These are phyloP conservation scores for Naja naja DNA, from an alignment of 2,113 vertebrate species.

Conservation along the genomic window DNA sequence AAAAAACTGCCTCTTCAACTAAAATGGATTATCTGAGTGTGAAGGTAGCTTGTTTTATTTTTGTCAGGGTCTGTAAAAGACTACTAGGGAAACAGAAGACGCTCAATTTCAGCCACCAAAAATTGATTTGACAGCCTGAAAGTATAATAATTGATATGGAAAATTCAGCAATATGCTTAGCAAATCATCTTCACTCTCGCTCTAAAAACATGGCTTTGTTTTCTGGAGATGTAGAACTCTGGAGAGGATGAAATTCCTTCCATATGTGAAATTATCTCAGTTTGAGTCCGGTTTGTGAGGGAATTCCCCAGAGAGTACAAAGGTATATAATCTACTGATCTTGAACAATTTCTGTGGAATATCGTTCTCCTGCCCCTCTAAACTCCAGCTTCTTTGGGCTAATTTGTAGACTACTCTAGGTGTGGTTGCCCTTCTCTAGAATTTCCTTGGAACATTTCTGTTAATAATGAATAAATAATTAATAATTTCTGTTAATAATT, in stretches of 20 bases:
- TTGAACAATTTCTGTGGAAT: not conserved
- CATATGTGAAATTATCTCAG: not conserved
- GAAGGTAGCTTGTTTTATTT: conserved; percentile 11
- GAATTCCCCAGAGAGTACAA: not conserved
- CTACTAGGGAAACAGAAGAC: conserved; percentile 79
- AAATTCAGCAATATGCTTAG: not conserved
- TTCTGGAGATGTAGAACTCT: not conserved
- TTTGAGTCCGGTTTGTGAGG: not conserved
- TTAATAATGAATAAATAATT: too few relatives aligned
- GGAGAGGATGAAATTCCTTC: not conserved
- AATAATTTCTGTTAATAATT: too few relatives aligned
- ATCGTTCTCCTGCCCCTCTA: not conserved
- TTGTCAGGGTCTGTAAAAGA: conserved; percentile 87
- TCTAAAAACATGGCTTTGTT: conserved; percentile 20
- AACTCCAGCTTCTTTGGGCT: not conserved
- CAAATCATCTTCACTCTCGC: conserved; percentile 4
- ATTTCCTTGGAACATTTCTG: conserved; percentile 26
- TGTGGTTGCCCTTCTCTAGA: not conserved
- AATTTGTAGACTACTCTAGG: not conserved
- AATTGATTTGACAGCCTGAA: not conserved
- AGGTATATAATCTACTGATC: not conserved
- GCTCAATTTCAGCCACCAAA: not conserved
- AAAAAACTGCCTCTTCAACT: conserved; percentile 42
- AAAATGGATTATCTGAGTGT: conserved; percentile 53
- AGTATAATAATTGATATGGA: conserved; percentile 23